phyloP scores from a whole-genome alignment of 1,140 invertebrate species.

The Drosophila carrolli region DNA sequence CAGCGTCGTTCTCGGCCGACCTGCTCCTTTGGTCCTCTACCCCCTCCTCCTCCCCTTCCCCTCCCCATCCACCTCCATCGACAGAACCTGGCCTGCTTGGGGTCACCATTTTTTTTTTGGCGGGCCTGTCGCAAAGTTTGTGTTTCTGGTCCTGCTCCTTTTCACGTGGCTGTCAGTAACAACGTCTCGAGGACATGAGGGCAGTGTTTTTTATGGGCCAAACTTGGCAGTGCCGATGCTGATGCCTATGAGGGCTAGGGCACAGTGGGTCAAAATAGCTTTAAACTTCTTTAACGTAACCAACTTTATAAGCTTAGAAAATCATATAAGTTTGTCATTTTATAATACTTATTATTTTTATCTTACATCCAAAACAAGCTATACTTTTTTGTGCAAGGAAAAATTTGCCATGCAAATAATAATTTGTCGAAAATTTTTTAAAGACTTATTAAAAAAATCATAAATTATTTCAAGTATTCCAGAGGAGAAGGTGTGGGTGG shows the following conservation, averaged over 20 bases:
- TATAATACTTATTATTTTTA: too few species aligned
- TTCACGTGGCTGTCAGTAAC: constrained; percentile 66
- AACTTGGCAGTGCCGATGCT: constrained; percentile 32
- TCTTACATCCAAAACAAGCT: too few species aligned
- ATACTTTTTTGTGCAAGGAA: too few species aligned
- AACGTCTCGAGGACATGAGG: constrained; percentile 77
- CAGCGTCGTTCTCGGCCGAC: constrained; percentile 59
- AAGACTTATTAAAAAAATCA: too few species aligned
- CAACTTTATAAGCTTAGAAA: too few species aligned
- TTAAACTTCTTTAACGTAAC: neutral
- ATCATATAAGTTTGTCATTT: too few species aligned
- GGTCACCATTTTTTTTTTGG: constrained; percentile 52
- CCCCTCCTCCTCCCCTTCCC: neutral
- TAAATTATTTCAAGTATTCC: too few species aligned
- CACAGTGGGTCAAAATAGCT: constrained; percentile 33
- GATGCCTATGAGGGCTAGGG: constrained; percentile 47
- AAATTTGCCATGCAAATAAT: too few species aligned
- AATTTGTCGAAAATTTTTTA: too few species aligned
- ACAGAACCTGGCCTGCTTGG: constrained; percentile 28
- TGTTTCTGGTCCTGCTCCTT: constrained; percentile 31
- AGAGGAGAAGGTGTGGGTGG: too few species aligned
- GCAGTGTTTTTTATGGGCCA: constrained; percentile 66
- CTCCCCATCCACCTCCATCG: neutral
- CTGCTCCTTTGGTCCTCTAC: constrained; percentile 17
- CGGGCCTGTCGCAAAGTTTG: constrained; percentile 59